Percentiles rank a stretch among this genome's conserved stretches.
Conservation (phyloP, 37 sponge, comb jelly and placozoan genomes). For the Spongilla lacustris region DNA sequence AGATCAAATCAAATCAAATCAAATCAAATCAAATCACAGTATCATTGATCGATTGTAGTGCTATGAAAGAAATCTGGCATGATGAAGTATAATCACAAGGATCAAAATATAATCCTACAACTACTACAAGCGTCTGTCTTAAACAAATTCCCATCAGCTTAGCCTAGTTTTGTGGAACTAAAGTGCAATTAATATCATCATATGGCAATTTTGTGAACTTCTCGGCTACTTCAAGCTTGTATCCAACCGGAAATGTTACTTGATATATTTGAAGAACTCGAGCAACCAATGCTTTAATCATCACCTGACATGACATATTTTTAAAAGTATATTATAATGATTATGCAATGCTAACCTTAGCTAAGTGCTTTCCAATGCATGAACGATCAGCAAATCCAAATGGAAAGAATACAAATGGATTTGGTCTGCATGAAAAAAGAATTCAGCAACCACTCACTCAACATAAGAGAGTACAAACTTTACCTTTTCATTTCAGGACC, state of each 20-base stretch:
- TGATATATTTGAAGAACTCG: constrained; percentile 17
- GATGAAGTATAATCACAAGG: too few relatives aligned
- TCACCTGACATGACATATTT: not conserved
- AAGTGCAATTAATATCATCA: constrained; percentile 11
- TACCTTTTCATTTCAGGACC: not conserved
- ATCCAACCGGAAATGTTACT: constrained; percentile 4
- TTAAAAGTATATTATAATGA: not conserved
- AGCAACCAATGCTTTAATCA: constrained; percentile 2
- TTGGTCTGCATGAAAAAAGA: constrained; percentile 9
- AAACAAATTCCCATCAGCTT: too few relatives aligned
- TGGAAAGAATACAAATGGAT: constrained; percentile 30
- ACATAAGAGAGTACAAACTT: not conserved
- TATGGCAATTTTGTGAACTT: not conserved
- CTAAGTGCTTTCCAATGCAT: constrained; percentile 17
- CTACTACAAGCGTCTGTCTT: too few relatives aligned
- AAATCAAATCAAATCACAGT: too few relatives aligned
- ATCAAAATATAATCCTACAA: too few relatives aligned
- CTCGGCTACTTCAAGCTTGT: not conserved
- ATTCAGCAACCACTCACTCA: too few relatives aligned
- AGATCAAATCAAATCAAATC: too few relatives aligned
- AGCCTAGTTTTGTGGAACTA: not conserved
- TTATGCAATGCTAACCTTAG: not conserved
- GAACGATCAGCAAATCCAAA: constrained; percentile 21
- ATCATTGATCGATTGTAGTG: too few relatives aligned
- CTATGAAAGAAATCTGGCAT: too few relatives aligned